Conservation (phyloP, 1,140 invertebrate species). For the Steinernema khuongi region DNA sequence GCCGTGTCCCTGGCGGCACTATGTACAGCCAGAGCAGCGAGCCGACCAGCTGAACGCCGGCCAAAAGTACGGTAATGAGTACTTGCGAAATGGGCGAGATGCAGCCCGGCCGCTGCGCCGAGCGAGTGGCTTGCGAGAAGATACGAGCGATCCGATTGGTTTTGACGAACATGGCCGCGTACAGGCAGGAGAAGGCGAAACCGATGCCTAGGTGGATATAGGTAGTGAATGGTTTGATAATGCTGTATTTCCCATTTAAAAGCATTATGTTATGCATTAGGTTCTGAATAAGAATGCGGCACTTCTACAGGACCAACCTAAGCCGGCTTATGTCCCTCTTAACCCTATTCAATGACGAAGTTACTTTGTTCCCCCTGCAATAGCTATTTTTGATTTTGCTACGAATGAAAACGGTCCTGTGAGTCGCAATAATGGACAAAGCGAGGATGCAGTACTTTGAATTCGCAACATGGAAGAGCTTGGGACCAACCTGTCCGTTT, state of each 20-base stretch:
- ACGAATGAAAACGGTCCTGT: too few relatives aligned
- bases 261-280: too few relatives aligned
- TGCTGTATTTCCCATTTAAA: constrained; percentile 11
- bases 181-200: constrained; percentile 70
- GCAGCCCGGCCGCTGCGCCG: constrained; percentile 68
- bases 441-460: not conserved
- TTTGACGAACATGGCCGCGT: constrained; percentile 72
- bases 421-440: too few relatives aligned
- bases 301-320: too few relatives aligned
- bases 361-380: too few relatives aligned
- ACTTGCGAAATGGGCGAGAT: constrained; percentile 73
- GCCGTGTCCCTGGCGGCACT: constrained; percentile 63
- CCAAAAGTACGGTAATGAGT: constrained; percentile 65
- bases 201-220: constrained; percentile 62
- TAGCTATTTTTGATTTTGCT: too few relatives aligned
- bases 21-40: constrained; percentile 67
- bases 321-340: too few relatives aligned
- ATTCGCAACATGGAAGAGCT: constrained; percentile 1
- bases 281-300: too few relatives aligned
- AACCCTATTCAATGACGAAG: too few relatives aligned
- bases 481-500: constrained; percentile 67
- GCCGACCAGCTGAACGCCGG: constrained; percentile 66
- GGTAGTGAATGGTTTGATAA: not conserved
- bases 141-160: constrained; percentile 73
- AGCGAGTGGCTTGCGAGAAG: constrained; percentile 66